Evolutionary conservation across 2,888 invertebrate genomes (phyloP).

Genomic region (Pristionchus mayeri): DNA sequence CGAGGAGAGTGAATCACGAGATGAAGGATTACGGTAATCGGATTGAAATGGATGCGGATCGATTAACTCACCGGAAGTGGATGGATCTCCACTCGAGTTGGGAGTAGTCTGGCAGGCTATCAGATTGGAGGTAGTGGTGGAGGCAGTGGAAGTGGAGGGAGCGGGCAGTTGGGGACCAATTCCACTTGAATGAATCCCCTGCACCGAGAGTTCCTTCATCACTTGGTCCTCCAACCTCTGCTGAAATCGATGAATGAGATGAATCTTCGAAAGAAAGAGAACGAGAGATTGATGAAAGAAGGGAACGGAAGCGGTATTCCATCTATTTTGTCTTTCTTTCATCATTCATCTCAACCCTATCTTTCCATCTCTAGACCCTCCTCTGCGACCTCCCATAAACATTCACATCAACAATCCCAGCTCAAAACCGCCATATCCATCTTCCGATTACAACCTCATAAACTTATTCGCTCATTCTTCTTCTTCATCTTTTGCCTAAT

Average conservation of each 20-base stretch:
- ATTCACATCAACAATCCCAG: constrained; percentile 21
- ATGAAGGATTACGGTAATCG: constrained; percentile 21
- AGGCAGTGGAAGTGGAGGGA: constrained; percentile 47
- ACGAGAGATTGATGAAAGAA: constrained; percentile 16
- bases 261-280: not conserved
- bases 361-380: not conserved
- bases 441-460: constrained; percentile 41
- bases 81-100: not conserved
- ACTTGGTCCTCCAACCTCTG: constrained; percentile 40
- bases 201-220: constrained; percentile 10
- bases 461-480: constrained; percentile 30
- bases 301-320: constrained; percentile 35
- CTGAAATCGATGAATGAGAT: constrained; percentile 1
- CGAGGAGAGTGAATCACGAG: not conserved
- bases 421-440: constrained; percentile 25
- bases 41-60: not conserved
- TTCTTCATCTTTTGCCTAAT: not conserved
- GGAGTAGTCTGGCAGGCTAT: constrained; percentile 40
- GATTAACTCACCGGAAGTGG: constrained; percentile 21
- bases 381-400: constrained; percentile 34
- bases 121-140: not conserved
- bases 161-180: constrained; percentile 49
- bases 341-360: constrained; percentile 33
- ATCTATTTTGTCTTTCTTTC: constrained; percentile 40
- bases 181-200: constrained; percentile 17